These are phyloP conservation scores for Etheostoma perlongum DNA, from an alignment of 2,797 vertebrate genomes.

Conservation along the genomic window DNA sequence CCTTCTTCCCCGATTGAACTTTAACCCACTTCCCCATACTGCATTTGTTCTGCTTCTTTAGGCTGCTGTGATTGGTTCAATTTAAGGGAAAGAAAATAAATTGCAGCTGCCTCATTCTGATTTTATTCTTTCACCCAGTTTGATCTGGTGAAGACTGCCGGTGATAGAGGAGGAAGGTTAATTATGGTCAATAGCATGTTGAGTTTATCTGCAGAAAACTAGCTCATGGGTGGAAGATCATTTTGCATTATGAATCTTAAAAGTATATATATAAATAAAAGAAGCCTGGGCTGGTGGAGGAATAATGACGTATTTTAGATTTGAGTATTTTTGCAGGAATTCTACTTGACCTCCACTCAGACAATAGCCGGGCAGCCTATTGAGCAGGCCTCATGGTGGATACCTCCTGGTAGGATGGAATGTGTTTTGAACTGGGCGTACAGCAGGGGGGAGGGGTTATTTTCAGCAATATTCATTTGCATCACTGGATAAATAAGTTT, in stretches of 20 bases:
- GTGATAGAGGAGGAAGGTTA: background rate
- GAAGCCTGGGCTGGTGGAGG: background rate
- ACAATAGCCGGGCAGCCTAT: constrained; percentile 22
- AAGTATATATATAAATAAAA: no score
- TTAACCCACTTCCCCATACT: constrained; percentile 79
- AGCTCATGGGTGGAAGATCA: background rate
- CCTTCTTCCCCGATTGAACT: constrained; percentile 73
- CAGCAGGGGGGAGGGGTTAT: constrained; percentile 30
- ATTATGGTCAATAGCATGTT: background rate
- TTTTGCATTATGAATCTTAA: background rate
- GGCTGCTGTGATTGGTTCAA: constrained; percentile 40
- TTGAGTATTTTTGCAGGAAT: background rate
- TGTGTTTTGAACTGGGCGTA: constrained; percentile 47
- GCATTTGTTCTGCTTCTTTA: constrained; percentile 11
- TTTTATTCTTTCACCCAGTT: constrained; percentile 3
- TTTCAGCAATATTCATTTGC: constrained; percentile 10
- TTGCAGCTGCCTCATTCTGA: constrained; percentile 31
- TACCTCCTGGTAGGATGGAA: constrained; percentile 55
- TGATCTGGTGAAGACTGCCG: background rate
- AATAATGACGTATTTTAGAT: background rate
- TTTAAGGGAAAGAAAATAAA: constrained; percentile 20
- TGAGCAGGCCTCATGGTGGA: constrained; percentile 38
- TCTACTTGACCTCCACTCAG: constrained; percentile 15
- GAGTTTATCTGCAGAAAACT: background rate
- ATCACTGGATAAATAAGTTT: constrained; percentile 7